A percentile compares a stretch with the other conserved stretches of the same genome.
Evolutionary conservation across 2,888 invertebrate species (phyloP).

Genomic region (Scelioninae gen. 2): DNA sequence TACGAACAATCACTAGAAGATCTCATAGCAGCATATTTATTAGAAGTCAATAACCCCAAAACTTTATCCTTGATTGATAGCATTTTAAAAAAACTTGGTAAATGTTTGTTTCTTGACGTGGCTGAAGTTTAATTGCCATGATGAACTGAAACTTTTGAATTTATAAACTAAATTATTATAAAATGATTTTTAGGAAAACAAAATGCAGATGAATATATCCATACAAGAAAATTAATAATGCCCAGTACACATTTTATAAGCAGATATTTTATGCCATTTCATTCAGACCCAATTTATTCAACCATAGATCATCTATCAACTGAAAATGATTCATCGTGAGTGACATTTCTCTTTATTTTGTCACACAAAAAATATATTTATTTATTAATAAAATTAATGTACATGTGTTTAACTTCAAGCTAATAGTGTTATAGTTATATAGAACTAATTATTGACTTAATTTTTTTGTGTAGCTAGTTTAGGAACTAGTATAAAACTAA

Average conservation of each 20-base stretch:
- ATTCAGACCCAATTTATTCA: slow-evolving; percentile 86
- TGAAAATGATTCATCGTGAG: slow-evolving; percentile 64
- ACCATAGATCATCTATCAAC: slow-evolving; percentile 74
- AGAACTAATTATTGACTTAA: too few relatives aligned
- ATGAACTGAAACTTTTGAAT: slow-evolving; percentile 2
- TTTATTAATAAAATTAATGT: too few relatives aligned
- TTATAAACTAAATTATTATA: neutral
- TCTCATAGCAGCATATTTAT: slow-evolving; percentile 92
- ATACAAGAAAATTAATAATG: slow-evolving; percentile 82
- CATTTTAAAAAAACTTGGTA: slow-evolving; percentile 88
- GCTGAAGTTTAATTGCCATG: neutral
- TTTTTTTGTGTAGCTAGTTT: too few relatives aligned
- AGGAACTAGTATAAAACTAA: too few relatives aligned
- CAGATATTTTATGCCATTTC: slow-evolving; percentile 91
- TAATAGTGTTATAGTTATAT: too few relatives aligned
- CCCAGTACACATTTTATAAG: slow-evolving; percentile 91
- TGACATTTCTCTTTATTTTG: too few relatives aligned
- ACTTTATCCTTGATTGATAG: slow-evolving; percentile 91
- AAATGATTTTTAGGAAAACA: slow-evolving; percentile 74
- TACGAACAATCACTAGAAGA: slow-evolving; percentile 91
- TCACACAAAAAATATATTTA: too few relatives aligned
- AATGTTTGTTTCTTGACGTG: too few relatives aligned
- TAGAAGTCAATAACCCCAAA: slow-evolving; percentile 90
- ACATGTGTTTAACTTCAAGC: too few relatives aligned
- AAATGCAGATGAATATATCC: slow-evolving; percentile 86